Evolutionary conservation across 2,888 invertebrate genomes (phyloP).

Genomic region (Ophion slaviceki): DNA sequence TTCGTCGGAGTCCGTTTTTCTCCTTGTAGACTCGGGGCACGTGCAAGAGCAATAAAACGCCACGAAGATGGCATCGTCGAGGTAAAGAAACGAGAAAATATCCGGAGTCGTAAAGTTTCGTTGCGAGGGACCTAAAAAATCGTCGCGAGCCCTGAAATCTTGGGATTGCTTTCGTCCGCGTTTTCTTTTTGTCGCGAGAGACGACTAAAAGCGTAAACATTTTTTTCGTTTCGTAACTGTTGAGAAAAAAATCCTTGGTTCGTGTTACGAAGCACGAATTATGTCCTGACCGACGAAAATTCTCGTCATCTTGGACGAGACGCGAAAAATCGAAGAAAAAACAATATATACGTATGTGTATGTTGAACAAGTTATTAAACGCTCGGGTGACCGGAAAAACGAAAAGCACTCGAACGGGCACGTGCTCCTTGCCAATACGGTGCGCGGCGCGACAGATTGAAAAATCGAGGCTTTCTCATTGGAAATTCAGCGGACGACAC

Average conservation of each 20-base stretch:
- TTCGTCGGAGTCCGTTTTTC: background rate
- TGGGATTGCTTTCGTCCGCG: background rate
- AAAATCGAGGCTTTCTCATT: background rate
- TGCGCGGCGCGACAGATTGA: background rate
- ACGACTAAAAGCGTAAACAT: background rate
- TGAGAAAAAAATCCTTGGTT: background rate
- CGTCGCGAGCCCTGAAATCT: background rate
- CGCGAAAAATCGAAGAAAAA: slow-evolving; percentile 10
- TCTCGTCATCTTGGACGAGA: slow-evolving; percentile 54
- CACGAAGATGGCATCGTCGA: background rate
- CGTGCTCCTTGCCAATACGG: slow-evolving; percentile 15
- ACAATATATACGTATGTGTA: background rate
- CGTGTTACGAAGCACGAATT: slow-evolving; percentile 18
- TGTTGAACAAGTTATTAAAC: background rate
- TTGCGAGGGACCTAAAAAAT: background rate
- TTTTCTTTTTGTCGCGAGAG: background rate
- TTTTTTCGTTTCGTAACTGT: background rate
- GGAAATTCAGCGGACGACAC: slow-evolving; percentile 31
- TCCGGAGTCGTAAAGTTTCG: slow-evolving; percentile 8
- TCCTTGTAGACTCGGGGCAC: slow-evolving; percentile 3
- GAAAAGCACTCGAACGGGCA: background rate
- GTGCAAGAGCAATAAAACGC: slow-evolving; percentile 15
- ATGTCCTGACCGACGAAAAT: slow-evolving; percentile 55
- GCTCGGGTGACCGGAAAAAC: background rate
- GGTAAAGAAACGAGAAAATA: slow-evolving; percentile 12